A percentile compares a stretch with the other conserved stretches of the same genome.
Evolutionary conservation across 1,140 invertebrate species (phyloP).

Genomic region (Drosophila repleta): DNA sequence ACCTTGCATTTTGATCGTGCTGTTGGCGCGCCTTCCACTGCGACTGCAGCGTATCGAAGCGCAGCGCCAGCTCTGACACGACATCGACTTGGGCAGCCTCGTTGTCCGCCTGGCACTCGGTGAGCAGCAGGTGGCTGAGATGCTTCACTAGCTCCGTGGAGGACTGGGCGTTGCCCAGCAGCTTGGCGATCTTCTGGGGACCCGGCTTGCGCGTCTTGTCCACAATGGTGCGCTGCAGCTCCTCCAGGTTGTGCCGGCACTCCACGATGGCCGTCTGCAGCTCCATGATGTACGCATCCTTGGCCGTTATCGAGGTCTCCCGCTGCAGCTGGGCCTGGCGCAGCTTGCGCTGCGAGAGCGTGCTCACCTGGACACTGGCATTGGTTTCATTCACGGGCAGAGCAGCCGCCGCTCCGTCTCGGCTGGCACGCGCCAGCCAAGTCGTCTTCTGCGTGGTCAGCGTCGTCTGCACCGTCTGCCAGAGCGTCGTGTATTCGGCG

Average conservation of each 20-base stretch:
- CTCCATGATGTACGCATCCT: slow-evolving; percentile 91
- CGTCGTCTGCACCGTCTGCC: slow-evolving; percentile 86
- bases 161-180: slow-evolving; percentile 89
- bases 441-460: slow-evolving; percentile 85
- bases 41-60: slow-evolving; percentile 89
- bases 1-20: slow-evolving; percentile 83
- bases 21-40: slow-evolving; percentile 88
- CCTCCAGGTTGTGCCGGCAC: slow-evolving; percentile 85
- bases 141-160: slow-evolving; percentile 91
- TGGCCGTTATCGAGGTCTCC: slow-evolving; percentile 88
- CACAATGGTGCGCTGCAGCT: slow-evolving; percentile 85
- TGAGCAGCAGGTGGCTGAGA: slow-evolving; percentile 89
- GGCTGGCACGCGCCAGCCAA: slow-evolving; percentile 72
- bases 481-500: slow-evolving; percentile 88
- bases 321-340: slow-evolving; percentile 83
- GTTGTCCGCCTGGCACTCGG: slow-evolving; percentile 88
- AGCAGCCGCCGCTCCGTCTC: slow-evolving; percentile 17
- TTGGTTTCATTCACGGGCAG: slow-evolving; percentile 88
- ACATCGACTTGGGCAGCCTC: slow-evolving; percentile 88
- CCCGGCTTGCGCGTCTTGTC: slow-evolving; percentile 84
- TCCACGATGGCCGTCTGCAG: slow-evolving; percentile 88
- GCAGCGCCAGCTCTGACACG: slow-evolving; percentile 87
- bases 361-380: slow-evolving; percentile 91
- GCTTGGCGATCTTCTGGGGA: slow-evolving; percentile 86
- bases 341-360: slow-evolving; percentile 85